Percentiles rank a stretch among this genome's conserved stretches.
phyloP scores from a whole-genome alignment of 2,113 vertebrate genomes.

The Corvus moneduloides region DNA sequence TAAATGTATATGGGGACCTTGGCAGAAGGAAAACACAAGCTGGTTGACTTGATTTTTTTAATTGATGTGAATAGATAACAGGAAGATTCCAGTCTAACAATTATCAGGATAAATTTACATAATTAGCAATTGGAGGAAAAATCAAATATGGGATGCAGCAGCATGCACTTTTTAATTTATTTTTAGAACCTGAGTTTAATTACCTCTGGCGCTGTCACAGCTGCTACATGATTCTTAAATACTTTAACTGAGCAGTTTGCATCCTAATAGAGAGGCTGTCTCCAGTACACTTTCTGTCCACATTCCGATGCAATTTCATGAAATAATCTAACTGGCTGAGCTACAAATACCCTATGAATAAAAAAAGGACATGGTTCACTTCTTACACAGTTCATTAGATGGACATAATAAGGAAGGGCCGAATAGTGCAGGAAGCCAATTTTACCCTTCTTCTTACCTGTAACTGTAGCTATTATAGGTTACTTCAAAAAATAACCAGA shows the following conservation, averaged over 20 bases:
- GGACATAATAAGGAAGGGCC: background rate
- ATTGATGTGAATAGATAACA: background rate
- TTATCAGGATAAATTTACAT: background rate
- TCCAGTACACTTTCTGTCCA: background rate
- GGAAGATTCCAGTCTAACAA: background rate
- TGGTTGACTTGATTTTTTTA: background rate
- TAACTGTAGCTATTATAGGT: background rate
- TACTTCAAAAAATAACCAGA: background rate
- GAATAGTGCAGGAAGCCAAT: background rate
- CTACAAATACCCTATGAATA: background rate
- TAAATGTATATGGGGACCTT: background rate
- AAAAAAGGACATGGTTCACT: background rate
- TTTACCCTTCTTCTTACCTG: background rate
- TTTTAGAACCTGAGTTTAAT: conserved; percentile 30
- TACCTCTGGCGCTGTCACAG: background rate
- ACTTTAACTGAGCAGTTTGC: background rate
- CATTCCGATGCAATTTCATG: background rate
- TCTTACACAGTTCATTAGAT: background rate
- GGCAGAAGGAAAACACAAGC: background rate
- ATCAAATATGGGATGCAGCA: background rate
- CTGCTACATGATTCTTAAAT: conserved; percentile 4
- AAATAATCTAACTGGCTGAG: background rate
- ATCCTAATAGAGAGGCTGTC: background rate
- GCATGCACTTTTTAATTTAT: background rate
- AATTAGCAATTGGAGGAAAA: background rate